A percentile compares a stretch with the other conserved stretches of the same genome.
These are phyloP conservation scores for Cheilosia pagana DNA, from an alignment of 2,888 invertebrate species.

Conservation along the genomic window DNA sequence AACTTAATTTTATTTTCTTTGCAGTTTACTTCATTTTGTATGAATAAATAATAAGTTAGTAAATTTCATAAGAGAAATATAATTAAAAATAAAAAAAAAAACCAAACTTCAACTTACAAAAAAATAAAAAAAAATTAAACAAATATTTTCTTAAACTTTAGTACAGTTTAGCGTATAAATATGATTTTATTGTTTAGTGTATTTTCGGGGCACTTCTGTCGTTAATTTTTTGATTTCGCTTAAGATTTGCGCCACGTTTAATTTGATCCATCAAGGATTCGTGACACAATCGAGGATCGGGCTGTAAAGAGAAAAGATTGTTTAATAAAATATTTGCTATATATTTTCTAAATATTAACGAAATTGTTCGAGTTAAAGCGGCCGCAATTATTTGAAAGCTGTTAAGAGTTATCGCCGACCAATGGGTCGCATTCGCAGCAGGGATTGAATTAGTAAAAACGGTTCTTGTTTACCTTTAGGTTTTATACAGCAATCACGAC, in stretches of 20 bases:
- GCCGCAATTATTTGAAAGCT: constrained; percentile 49
- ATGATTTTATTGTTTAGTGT: constrained; percentile 84
- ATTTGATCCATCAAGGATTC: constrained; percentile 98
- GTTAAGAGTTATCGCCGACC: constrained; percentile 26
- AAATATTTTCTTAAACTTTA: constrained; percentile 42
- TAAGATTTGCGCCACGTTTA: constrained; percentile 92
- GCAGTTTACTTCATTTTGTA: constrained; percentile 37
- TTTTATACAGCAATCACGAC: too few species aligned
- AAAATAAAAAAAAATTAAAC: constrained; percentile 15
- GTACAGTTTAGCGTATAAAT: constrained; percentile 57
- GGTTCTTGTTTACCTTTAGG: not conserved
- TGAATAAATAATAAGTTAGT: constrained; percentile 73
- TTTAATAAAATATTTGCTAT: not conserved
- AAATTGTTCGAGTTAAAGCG: constrained; percentile 38
- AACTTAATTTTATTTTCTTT: constrained; percentile 45
- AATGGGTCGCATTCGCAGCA: not conserved
- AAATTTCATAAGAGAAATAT: constrained; percentile 34
- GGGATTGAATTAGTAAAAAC: not conserved
- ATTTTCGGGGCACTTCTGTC: constrained; percentile 95
- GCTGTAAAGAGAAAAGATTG: constrained; percentile 84
- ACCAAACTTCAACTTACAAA: constrained; percentile 46
- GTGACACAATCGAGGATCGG: constrained; percentile 91
- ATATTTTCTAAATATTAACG: not conserved
- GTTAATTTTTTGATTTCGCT: constrained; percentile 87
- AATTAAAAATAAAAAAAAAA: constrained; percentile 21